Conservation (phyloP, 1,140 invertebrate species). For the Lamellibrachia luymesi region DNA sequence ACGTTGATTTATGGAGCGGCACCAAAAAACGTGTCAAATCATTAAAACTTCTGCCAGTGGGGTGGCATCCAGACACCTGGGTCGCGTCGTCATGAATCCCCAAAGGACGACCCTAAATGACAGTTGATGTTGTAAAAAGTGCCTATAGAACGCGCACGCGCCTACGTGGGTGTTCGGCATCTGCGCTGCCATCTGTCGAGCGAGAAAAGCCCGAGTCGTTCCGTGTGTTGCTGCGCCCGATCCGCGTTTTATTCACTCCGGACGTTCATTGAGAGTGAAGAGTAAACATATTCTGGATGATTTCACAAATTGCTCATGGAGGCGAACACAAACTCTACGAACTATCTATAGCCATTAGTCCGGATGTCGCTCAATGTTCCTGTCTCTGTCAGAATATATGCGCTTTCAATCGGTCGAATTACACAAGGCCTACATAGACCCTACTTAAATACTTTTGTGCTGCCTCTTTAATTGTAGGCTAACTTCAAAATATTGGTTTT, state of each 20-base stretch:
- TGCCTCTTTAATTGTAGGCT: no score
- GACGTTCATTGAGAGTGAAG: neutral
- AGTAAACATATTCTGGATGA: constrained; percentile 1
- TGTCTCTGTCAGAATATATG: neutral
- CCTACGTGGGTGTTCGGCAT: neutral
- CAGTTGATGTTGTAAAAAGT: neutral
- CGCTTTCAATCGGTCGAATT: neutral
- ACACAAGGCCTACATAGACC: no score
- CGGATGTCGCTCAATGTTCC: neutral
- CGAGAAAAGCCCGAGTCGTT: neutral
- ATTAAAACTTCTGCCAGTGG: neutral
- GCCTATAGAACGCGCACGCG: neutral
- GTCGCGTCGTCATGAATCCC: neutral
- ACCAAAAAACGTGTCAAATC: neutral
- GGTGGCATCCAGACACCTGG: neutral
- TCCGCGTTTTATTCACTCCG: constrained; percentile 3
- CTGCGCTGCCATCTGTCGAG: neutral
- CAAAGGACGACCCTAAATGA: neutral
- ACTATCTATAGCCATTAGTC: neutral
- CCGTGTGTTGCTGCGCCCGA: neutral
- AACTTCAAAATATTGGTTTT: no score
- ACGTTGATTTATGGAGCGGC: neutral
- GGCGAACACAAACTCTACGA: neutral
- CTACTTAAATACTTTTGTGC: no score
- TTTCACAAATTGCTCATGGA: neutral